These are phyloP conservation scores for Lytechinus variegatus DNA, from an alignment of 35 echinoderm and acorn worm species.

Conservation along the genomic window DNA sequence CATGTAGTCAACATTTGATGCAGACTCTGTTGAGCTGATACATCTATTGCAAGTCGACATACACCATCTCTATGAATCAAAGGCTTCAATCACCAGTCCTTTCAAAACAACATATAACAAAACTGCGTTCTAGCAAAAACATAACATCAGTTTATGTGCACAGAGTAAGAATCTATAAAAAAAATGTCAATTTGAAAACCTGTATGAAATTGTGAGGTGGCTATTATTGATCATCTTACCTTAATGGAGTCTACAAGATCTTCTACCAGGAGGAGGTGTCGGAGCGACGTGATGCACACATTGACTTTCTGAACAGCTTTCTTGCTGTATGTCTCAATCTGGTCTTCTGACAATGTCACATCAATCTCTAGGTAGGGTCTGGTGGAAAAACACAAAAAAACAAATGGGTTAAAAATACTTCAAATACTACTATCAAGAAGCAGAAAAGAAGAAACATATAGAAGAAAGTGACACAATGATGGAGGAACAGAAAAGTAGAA, in stretches of 20 bases:
- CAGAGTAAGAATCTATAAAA: not conserved
- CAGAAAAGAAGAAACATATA: too few species aligned
- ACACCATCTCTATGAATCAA: too few species aligned
- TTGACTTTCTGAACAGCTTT: constrained; percentile 75
- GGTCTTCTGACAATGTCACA: constrained; percentile 69
- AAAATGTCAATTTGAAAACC: not conserved
- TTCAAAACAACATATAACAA: too few species aligned
- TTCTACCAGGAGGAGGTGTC: constrained; percentile 93
- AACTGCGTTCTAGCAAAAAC: too few species aligned
- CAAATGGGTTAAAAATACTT: too few species aligned
- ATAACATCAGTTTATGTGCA: not conserved
- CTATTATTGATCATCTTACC: constrained; percentile 53
- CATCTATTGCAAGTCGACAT: too few species aligned
- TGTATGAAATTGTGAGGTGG: not conserved
- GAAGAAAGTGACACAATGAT: not conserved
- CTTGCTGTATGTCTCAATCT: constrained; percentile 65
- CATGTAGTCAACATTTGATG: too few species aligned
- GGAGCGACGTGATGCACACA: constrained; percentile 54
- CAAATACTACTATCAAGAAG: not conserved
- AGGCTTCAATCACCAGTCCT: too few species aligned
- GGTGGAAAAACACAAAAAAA: not conserved
- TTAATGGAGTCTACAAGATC: constrained; percentile 99
- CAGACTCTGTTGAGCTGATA: too few species aligned
- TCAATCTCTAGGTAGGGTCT: constrained; percentile 91
- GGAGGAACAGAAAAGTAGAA: not conserved